A percentile compares a stretch with the other conserved stretches of the same genome.
Evolutionary conservation across 2,888 invertebrate species (phyloP).

Genomic region (Xiphydria camelus): DNA sequence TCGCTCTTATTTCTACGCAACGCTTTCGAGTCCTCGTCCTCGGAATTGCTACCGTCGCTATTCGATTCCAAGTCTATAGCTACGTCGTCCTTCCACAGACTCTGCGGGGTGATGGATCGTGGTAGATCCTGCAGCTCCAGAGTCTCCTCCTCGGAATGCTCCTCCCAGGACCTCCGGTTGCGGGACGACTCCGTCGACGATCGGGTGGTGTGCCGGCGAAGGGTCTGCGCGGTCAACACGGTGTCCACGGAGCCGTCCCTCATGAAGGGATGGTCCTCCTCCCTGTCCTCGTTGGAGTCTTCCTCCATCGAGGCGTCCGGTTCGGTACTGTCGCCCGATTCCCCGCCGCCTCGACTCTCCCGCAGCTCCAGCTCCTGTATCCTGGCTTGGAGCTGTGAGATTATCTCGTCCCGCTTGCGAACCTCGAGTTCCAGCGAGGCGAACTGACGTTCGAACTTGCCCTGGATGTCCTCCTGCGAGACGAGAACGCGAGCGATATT

Average conservation of each 20-base stretch:
- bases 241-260: slow-evolving; percentile 58
- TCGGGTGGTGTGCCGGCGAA: slow-evolving; percentile 37
- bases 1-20: slow-evolving; percentile 13
- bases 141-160: slow-evolving; percentile 71
- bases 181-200: slow-evolving; percentile 47
- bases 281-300: slow-evolving; percentile 57
- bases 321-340: slow-evolving; percentile 47
- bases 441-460: slow-evolving; percentile 63
- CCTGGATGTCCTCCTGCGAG: slow-evolving; percentile 59
- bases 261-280: slow-evolving; percentile 59
- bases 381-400: slow-evolving; percentile 74
- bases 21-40: slow-evolving; percentile 51
- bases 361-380: slow-evolving; percentile 68
- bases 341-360: slow-evolving; percentile 23
- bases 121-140: slow-evolving; percentile 71
- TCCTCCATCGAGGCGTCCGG: slow-evolving; percentile 50
- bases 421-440: slow-evolving; percentile 79
- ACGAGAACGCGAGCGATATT: background rate
- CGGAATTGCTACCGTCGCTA: slow-evolving; percentile 58
- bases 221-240: slow-evolving; percentile 43
- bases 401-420: slow-evolving; percentile 78
- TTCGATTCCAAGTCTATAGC: slow-evolving; percentile 55
- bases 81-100: slow-evolving; percentile 55
- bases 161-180: slow-evolving; percentile 71
- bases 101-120: slow-evolving; percentile 54